Percentiles rank a stretch among this genome's conserved stretches.
phyloP scores from a whole-genome alignment of 2,888 invertebrate genomes.

The Diadegma fenestrale region DNA sequence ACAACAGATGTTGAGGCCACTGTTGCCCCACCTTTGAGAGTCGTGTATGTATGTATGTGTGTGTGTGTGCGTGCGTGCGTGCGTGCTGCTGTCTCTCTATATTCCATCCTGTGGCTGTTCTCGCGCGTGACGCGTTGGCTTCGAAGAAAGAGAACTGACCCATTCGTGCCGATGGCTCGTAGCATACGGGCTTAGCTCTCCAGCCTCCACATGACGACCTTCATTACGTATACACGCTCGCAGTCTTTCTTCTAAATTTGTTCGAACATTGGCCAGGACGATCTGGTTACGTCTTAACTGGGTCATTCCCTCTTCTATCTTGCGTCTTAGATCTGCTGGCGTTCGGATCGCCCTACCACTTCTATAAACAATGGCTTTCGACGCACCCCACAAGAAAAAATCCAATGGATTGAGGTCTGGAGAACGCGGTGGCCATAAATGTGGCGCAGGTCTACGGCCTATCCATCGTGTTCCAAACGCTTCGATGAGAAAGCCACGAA shows the following conservation, averaged over 20 bases:
- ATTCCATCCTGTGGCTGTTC: too few relatives aligned
- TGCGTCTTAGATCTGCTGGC: constrained; percentile 66
- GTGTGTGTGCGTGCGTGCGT: too few relatives aligned
- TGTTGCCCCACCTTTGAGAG: too few relatives aligned
- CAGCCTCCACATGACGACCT: constrained; percentile 58
- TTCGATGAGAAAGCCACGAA: constrained; percentile 67
- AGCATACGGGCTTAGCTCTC: constrained; percentile 60
- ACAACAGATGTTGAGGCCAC: too few relatives aligned
- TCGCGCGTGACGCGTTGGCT: too few relatives aligned
- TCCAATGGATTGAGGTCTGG: constrained; percentile 72
- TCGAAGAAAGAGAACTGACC: constrained; percentile 36
- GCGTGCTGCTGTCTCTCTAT: too few relatives aligned
- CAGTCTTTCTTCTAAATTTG: constrained; percentile 49
- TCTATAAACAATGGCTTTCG: constrained; percentile 69
- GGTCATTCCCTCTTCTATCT: constrained; percentile 63
- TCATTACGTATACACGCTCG: constrained; percentile 53
- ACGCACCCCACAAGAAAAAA: constrained; percentile 72
- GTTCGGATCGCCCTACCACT: constrained; percentile 67
- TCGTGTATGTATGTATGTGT: too few relatives aligned
- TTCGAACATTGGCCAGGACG: constrained; percentile 47
- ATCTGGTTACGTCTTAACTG: constrained; percentile 39
- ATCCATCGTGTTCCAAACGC: constrained; percentile 71
- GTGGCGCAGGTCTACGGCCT: constrained; percentile 69
- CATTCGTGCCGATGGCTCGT: constrained; percentile 31
- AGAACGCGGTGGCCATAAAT: constrained; percentile 71